phyloP scores from a whole-genome alignment of 2,797 vertebrate genomes.

The Characodon lateralis region DNA sequence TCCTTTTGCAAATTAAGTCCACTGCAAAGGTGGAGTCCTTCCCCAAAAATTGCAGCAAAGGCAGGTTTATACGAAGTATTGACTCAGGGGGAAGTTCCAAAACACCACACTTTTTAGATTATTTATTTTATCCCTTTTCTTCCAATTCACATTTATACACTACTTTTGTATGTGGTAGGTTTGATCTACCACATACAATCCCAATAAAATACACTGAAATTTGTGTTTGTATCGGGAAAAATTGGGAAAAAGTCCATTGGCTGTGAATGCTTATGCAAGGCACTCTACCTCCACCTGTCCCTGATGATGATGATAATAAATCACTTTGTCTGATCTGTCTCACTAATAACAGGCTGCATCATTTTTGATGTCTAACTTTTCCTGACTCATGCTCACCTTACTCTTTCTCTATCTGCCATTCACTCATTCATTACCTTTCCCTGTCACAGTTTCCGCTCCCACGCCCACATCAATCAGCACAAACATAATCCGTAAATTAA shows the following conservation, averaged over 20 bases:
- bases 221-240: background rate
- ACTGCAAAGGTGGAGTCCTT: background rate
- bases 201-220: background rate
- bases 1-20: background rate
- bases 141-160: background rate
- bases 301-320: conserved; percentile 31
- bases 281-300: conserved; percentile 38
- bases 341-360: conserved; percentile 20
- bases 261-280: background rate
- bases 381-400: conserved; percentile 55
- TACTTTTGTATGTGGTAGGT: background rate
- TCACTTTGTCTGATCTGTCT: conserved; percentile 27
- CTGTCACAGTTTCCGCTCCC: conserved; percentile 18
- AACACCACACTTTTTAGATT: background rate
- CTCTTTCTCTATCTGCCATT: conserved; percentile 12
- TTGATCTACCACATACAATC: background rate
- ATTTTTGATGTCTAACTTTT: conserved; percentile 45
- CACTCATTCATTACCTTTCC: conserved; percentile 43
- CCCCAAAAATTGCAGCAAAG: no score
- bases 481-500: conserved; percentile 39
- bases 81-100: no score
- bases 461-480: conserved; percentile 40
- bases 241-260: background rate
- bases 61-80: no score
- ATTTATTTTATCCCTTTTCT: background rate